A percentile compares a stretch with the other conserved stretches of the same genome.
These are phyloP conservation scores for Cydia fagiglandana DNA, from an alignment of 1,140 invertebrate genomes.

Conservation along the genomic window DNA sequence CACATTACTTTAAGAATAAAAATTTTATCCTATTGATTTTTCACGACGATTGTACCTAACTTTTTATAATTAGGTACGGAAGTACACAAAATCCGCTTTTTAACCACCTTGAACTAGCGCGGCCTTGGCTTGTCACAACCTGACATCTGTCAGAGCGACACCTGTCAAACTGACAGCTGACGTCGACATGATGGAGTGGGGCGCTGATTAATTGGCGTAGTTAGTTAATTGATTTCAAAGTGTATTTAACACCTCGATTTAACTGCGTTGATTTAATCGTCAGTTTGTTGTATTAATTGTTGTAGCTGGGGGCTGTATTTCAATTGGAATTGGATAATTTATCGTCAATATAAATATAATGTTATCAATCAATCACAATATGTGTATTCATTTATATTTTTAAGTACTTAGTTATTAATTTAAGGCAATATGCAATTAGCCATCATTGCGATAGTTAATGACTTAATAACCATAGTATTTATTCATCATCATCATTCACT, in stretches of 20 bases:
- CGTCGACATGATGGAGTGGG: not conserved
- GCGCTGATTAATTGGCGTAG: constrained; percentile 27
- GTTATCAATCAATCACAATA: not conserved
- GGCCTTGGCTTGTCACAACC: constrained; percentile 30
- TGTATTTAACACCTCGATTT: constrained; percentile 11
- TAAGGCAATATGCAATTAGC: not conserved
- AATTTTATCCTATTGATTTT: no score
- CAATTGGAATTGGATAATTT: not conserved
- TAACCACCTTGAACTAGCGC: constrained; percentile 16
- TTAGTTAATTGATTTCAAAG: constrained; percentile 25
- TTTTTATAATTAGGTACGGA: not conserved
- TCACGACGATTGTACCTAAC: no score
- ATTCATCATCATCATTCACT: no score
- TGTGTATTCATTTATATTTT: not conserved
- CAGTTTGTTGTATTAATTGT: constrained; percentile 8
- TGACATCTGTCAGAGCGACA: constrained; percentile 61
- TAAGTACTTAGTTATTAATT: not conserved
- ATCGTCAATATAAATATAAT: not conserved
- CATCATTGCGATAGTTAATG: not conserved
- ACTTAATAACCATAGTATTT: not conserved
- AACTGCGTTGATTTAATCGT: constrained; percentile 8
- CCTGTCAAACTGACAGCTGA: constrained; percentile 60
- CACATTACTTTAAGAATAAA: no score
- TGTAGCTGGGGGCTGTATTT: constrained; percentile 19
- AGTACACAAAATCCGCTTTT: constrained; percentile 28